These are phyloP conservation scores for Akabosia matsudoensis DNA, from an alignment of 1,140 invertebrate species.

Conservation along the genomic window DNA sequence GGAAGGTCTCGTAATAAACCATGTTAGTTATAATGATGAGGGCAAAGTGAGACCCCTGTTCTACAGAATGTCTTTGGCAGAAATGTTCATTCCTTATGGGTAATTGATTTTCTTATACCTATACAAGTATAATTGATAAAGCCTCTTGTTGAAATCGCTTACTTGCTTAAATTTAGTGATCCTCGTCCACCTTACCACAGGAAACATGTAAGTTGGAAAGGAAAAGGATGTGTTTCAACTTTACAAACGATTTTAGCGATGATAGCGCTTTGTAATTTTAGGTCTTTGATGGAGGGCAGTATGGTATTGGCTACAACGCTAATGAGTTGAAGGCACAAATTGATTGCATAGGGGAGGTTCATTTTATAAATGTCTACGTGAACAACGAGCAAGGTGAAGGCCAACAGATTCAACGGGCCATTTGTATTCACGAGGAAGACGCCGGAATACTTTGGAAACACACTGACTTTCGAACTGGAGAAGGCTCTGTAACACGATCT, in stretches of 20 bases:
- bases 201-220: slow-evolving; percentile 11
- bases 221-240: background rate
- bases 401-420: background rate
- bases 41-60: slow-evolving; percentile 1
- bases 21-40: slow-evolving; percentile 11
- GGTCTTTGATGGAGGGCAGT: slow-evolving; percentile 10
- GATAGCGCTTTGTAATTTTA: background rate
- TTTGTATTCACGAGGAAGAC: slow-evolving; percentile 30
- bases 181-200: slow-evolving; percentile 15
- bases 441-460: slow-evolving; percentile 32
- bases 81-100: slow-evolving; percentile 16
- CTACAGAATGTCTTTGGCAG: slow-evolving; percentile 1
- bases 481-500: background rate
- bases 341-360: background rate
- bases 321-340: background rate
- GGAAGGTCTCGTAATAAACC: background rate
- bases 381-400: background rate
- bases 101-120: background rate
- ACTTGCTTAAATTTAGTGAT: background rate
- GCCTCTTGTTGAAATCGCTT: background rate
- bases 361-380: background rate
- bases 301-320: slow-evolving; percentile 22
- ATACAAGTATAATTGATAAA: background rate
- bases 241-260: background rate
- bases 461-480: background rate